phyloP scores from a whole-genome alignment of 2,888 invertebrate species.

The Ennomos erosarius region DNA sequence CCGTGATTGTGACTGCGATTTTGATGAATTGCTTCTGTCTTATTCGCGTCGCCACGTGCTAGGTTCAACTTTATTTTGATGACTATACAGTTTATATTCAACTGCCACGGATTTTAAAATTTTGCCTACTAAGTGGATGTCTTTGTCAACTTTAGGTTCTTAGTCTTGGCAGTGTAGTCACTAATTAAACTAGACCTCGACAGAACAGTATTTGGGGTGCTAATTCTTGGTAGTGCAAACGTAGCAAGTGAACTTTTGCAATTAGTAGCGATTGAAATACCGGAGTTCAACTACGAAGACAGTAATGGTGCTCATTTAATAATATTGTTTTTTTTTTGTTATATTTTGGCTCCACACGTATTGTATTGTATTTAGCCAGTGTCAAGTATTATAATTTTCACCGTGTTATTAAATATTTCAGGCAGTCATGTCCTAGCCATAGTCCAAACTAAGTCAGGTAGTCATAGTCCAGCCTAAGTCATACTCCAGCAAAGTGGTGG shows the following conservation, averaged over 20 bases:
- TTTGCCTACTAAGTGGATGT: conserved; percentile 24
- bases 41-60: conserved; percentile 44
- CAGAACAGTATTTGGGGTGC: conserved; percentile 3
- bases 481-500: too few species aligned
- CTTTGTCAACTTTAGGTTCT: conserved; percentile 14
- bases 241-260: conserved; percentile 55
- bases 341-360: too few species aligned
- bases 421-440: too few species aligned
- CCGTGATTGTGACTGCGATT: conserved; percentile 71
- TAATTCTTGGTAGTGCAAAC: conserved; percentile 46
- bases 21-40: conserved; percentile 72
- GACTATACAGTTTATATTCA: conserved; percentile 15
- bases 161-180: conserved; percentile 19
- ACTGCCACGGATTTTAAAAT: conserved; percentile 8
- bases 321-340: too few species aligned
- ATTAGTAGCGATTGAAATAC: conserved; percentile 41
- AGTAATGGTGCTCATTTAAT: too few species aligned
- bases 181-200: conserved; percentile 24
- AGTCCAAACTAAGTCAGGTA: too few species aligned
- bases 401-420: too few species aligned
- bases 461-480: too few species aligned
- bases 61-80: conserved; percentile 26
- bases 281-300: too few species aligned
- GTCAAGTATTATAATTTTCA: too few species aligned
- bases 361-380: too few species aligned